phyloP scores from a whole-genome alignment of 2,113 vertebrate genomes.

The Microcebus jonahi region DNA sequence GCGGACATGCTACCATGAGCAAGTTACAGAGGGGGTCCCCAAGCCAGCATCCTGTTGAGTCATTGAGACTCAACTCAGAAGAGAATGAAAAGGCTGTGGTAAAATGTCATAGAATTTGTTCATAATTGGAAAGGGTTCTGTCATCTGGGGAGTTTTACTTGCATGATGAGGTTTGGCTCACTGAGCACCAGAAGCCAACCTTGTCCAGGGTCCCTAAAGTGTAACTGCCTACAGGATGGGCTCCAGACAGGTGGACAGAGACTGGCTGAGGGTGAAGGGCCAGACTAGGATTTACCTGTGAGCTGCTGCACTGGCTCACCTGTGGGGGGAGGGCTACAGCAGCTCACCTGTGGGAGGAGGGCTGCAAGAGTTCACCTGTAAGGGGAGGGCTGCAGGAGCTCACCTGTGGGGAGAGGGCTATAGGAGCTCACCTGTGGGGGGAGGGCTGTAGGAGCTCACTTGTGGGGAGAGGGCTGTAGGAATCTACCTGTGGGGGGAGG shows the following conservation, averaged over 20 bases:
- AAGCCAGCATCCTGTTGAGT: neutral
- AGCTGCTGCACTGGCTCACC: neutral
- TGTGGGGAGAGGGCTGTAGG: too few relatives aligned
- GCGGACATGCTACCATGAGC: accelerated
- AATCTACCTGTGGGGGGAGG: neutral
- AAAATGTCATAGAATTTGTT: neutral
- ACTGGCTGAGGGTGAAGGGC: neutral
- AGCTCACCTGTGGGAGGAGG: neutral
- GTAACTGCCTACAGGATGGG: neutral
- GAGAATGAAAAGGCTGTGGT: neutral
- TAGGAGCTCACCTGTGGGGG: neutral
- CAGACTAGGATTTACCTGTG: neutral
- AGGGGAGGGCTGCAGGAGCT: neutral
- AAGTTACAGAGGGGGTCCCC: neutral
- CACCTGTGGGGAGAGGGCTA: neutral
- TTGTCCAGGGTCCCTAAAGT: neutral
- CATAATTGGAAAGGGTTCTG: accelerated
- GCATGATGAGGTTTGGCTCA: accelerated
- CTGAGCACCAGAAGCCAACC: neutral
- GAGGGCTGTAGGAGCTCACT: neutral
- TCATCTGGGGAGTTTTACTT: too few relatives aligned
- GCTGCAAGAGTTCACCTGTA: neutral
- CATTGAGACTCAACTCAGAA: neutral
- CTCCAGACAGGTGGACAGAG: neutral
- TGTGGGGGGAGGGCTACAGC: neutral